phyloP scores from a whole-genome alignment of 2,888 invertebrate species.

The Entomobrya multifasciata region DNA sequence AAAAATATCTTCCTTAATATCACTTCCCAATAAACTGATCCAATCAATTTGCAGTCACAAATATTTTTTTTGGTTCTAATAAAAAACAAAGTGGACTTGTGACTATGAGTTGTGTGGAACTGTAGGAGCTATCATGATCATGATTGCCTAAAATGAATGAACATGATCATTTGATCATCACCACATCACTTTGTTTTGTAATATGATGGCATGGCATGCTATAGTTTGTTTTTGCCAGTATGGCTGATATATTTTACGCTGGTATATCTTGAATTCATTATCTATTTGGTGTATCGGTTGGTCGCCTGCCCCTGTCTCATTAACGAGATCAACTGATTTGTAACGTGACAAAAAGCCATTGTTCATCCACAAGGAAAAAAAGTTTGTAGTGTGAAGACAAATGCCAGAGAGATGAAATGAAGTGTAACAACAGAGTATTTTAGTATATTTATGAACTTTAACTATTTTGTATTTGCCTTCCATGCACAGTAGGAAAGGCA shows the following conservation, averaged over 20 bases:
- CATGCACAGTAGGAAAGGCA: slow-evolving; percentile 29
- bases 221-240: too few species aligned
- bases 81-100: not conserved
- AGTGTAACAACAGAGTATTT: slow-evolving; percentile 17
- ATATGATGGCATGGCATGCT: not conserved
- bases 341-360: slow-evolving; percentile 53
- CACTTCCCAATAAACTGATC: too few species aligned
- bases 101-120: too few species aligned
- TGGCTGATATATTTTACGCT: too few species aligned
- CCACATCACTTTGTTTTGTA: not conserved
- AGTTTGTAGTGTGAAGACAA: not conserved
- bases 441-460: too few species aligned
- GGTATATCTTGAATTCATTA: too few species aligned
- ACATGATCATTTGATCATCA: slow-evolving; percentile 28
- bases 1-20: too few species aligned
- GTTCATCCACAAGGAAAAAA: slow-evolving; percentile 39
- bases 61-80: not conserved
- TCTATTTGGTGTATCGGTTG: slow-evolving; percentile 11
- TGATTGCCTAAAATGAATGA: slow-evolving; percentile 19
- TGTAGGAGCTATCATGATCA: not conserved
- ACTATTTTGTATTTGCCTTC: too few species aligned
- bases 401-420: slow-evolving; percentile 41
- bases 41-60: too few species aligned
- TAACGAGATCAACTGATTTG: slow-evolving; percentile 62
- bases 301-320: slow-evolving; percentile 57